Conservation (phyloP, 1,140 invertebrate genomes). For the Drosophila nigrodunni region DNA sequence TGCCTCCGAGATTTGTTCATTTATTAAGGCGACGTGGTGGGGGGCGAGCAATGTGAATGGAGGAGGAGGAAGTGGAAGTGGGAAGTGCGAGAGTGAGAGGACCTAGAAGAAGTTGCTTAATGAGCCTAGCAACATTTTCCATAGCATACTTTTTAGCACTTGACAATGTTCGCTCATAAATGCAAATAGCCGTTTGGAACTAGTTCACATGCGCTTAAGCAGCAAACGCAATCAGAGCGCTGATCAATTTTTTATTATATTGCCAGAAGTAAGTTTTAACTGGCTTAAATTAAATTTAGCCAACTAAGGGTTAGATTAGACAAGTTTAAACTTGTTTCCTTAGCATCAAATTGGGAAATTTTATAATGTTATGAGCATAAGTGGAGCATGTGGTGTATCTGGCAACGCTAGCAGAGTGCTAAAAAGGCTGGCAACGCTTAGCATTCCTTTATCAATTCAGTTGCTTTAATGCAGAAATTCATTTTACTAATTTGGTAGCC, state of each 20-base stretch:
- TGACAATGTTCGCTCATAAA: slow-evolving; percentile 4
- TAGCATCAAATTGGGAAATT: too few relatives aligned
- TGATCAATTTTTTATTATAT: not conserved
- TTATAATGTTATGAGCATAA: too few relatives aligned
- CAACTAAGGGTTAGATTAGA: too few relatives aligned
- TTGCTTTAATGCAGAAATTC: too few relatives aligned
- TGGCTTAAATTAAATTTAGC: too few relatives aligned
- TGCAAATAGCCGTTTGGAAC: slow-evolving; percentile 9
- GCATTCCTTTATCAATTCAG: too few relatives aligned
- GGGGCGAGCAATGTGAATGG: not conserved
- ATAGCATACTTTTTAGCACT: slow-evolving; percentile 51
- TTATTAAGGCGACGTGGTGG: slow-evolving; percentile 15
- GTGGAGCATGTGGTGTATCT: too few relatives aligned
- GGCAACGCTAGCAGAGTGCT: too few relatives aligned
- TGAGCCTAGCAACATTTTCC: slow-evolving; percentile 53
- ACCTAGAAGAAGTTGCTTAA: slow-evolving; percentile 46
- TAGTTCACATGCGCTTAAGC: slow-evolving; percentile 22
- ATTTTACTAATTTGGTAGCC: too few relatives aligned
- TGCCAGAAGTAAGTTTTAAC: too few relatives aligned
- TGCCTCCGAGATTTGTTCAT: slow-evolving; percentile 44
- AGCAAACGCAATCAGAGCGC: not conserved
- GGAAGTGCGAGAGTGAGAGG: slow-evolving; percentile 6
- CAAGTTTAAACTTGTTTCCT: too few relatives aligned
- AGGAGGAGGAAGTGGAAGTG: not conserved
- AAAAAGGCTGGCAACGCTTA: too few relatives aligned